Base-by-base conservation (phyloP, 2,888 invertebrate species). In the Agrilus biguttatus region DNA sequence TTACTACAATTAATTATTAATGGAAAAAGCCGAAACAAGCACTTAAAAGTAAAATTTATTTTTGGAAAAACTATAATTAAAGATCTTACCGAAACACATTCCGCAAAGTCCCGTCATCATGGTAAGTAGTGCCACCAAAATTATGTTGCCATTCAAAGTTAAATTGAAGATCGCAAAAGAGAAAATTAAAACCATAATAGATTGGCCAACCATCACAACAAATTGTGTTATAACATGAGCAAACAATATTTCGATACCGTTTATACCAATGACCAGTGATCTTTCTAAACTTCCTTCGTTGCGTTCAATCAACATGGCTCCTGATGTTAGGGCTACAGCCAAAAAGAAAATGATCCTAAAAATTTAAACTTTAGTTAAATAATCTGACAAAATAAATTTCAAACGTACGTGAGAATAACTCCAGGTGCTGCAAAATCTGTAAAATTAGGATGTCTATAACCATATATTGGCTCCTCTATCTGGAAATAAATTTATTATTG, bases 341-440 rank as follows among this genome's bases (percentile, higher is more conserved):
- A 93, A 73, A 71, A 95, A 92, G 70, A 91, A 95, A 36, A 92
- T 85, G 36, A 93, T 89, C 35, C 88, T 89, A 56, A 6, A 39
- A 21, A 17, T 37, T 37, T n/a, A n/a, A 17, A 19, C 19, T 19
- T 21, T 10, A 2, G 8, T 19, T 19, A 4, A 37, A 5, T 10
- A 14, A 37, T 8, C n/a, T n/a, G 21, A 19, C 10, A 21, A 21
- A 37, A 13, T 37, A 21, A 37, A 8, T 28, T 10, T 28, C 36
- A 8, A 40, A 72, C 77, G 77, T 61, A 85, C 84, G 88, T 88
- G 40, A 93, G 65, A 52, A 92, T 85, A 39, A 93, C 78, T 47
- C 93, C 93, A 2, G 93, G 93, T 2, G 92, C 92, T 45, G 92
- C 92, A 60, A 93, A 95, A 61, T 93, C 90, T 0, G 91, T 92